phyloP scores from a whole-genome alignment of 1,140 invertebrate genomes.

The Leptinotarsa lineolata region DNA sequence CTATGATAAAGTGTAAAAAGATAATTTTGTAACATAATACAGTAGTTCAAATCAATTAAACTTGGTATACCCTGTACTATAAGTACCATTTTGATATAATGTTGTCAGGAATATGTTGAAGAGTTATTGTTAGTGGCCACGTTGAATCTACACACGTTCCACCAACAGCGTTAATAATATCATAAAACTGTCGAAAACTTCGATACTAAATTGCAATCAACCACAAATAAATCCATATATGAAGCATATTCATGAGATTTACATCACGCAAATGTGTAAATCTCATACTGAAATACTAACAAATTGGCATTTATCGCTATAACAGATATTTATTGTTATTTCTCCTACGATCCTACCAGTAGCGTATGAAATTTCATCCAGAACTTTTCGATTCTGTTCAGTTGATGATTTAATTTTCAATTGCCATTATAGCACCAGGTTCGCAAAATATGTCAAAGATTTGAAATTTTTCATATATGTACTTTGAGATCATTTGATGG shows the following conservation, averaged over 20 bases:
- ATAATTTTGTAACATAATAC: too few species aligned
- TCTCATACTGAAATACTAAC: slow-evolving; percentile 15
- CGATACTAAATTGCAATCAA: slow-evolving; percentile 13
- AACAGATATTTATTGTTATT: slow-evolving; percentile 13
- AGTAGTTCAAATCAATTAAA: too few species aligned
- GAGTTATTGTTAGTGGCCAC: neutral
- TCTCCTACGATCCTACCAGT: neutral
- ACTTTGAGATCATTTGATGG: too few species aligned
- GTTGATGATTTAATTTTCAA: too few species aligned
- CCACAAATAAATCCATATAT: slow-evolving; percentile 17
- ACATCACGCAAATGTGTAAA: slow-evolving; percentile 19
- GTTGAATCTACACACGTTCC: neutral
- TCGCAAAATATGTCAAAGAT: too few species aligned
- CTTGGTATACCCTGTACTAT: too few species aligned
- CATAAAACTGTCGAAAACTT: slow-evolving; percentile 19
- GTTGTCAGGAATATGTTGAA: neutral
- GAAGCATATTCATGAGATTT: slow-evolving; percentile 11
- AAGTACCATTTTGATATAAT: too few species aligned
- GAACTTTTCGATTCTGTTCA: too few species aligned
- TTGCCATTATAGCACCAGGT: too few species aligned
- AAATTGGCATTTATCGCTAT: slow-evolving; percentile 20
- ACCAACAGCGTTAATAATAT: slow-evolving; percentile 7
- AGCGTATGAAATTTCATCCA: neutral
- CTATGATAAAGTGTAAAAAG: too few species aligned
- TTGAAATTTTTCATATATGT: too few species aligned